phyloP scores from a whole-genome alignment of 2,797 vertebrate species.

The Cryptoblepharus egeriae region DNA sequence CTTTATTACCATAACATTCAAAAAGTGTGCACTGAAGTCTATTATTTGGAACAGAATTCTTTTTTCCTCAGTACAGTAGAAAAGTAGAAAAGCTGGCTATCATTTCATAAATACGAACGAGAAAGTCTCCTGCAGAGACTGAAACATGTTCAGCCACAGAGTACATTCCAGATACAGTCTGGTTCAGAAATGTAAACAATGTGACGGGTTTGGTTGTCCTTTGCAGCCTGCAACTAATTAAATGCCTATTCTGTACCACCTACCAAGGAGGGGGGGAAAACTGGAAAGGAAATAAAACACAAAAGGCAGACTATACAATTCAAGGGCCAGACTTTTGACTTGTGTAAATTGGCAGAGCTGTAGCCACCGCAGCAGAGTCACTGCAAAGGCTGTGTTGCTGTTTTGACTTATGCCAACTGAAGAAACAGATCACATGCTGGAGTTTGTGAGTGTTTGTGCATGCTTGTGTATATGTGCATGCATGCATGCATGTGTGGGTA shows the following conservation, averaged over 20 bases:
- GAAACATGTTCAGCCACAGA: slow-evolving; percentile 55
- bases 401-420: slow-evolving; percentile 9
- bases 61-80: slow-evolving; percentile 31
- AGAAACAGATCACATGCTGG: background rate
- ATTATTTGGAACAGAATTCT: slow-evolving; percentile 48
- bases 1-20: slow-evolving; percentile 40
- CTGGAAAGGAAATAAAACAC: slow-evolving; percentile 46
- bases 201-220: slow-evolving; percentile 43
- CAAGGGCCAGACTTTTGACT: slow-evolving; percentile 20
- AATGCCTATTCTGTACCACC: slow-evolving; percentile 63
- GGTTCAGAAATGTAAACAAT: slow-evolving; percentile 66
- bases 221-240: slow-evolving; percentile 65
- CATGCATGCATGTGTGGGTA: background rate
- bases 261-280: slow-evolving; percentile 51
- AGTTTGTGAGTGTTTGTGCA: background rate
- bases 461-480: background rate
- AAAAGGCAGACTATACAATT: slow-evolving; percentile 28
- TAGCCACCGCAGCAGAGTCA: fast-evolving
- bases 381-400: slow-evolving; percentile 3
- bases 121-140: slow-evolving; percentile 41
- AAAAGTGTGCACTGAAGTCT: slow-evolving; percentile 18
- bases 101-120: slow-evolving; percentile 42
- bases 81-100: slow-evolving; percentile 46
- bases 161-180: slow-evolving; percentile 56
- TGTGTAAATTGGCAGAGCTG: slow-evolving; percentile 18